Evolutionary conservation across 2,797 vertebrate genomes (phyloP).

Genomic region (Toxotes lorentzi): DNA sequence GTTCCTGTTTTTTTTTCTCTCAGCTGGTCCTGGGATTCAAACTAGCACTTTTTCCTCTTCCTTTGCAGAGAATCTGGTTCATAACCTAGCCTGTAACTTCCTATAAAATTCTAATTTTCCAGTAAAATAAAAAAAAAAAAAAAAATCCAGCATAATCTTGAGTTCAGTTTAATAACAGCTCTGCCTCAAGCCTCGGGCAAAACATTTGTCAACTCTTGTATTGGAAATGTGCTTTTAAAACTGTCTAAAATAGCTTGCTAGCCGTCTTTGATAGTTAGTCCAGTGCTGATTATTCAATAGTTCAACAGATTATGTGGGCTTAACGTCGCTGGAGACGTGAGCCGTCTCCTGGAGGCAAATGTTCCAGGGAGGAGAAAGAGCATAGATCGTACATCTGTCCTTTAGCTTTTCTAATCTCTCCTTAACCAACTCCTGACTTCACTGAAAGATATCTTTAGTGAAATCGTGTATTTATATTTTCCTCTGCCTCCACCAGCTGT

Average conservation of each 20-base stretch:
- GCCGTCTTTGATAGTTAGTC: slow-evolving; percentile 22
- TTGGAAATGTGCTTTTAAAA: slow-evolving; percentile 53
- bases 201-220: slow-evolving; percentile 45
- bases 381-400: slow-evolving; percentile 59
- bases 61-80: slow-evolving; percentile 9
- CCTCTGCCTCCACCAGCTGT: slow-evolving; percentile 66
- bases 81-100: slow-evolving; percentile 20
- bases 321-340: slow-evolving; percentile 43
- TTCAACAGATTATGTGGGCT: slow-evolving; percentile 56
- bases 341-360: slow-evolving; percentile 57
- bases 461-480: slow-evolving; percentile 74
- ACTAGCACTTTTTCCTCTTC: slow-evolving; percentile 4
- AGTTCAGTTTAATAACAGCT: slow-evolving; percentile 25
- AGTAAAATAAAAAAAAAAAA: slow-evolving; percentile 5
- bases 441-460: slow-evolving; percentile 22
- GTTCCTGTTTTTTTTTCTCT: slow-evolving; percentile 7
- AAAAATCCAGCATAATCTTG: slow-evolving; percentile 12
- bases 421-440: slow-evolving; percentile 49
- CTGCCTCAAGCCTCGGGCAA: slow-evolving; percentile 19
- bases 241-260: slow-evolving; percentile 29
- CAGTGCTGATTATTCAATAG: slow-evolving; percentile 55
- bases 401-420: slow-evolving; percentile 50
- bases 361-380: slow-evolving; percentile 47
- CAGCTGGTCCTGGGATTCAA: slow-evolving; percentile 23
- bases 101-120: slow-evolving; percentile 26